Percentiles rank a stretch among this genome's conserved stretches.
These are phyloP conservation scores for Ceratoteleas bidentatus DNA, from an alignment of 1,140 invertebrate genomes.

Conservation along the genomic window DNA sequence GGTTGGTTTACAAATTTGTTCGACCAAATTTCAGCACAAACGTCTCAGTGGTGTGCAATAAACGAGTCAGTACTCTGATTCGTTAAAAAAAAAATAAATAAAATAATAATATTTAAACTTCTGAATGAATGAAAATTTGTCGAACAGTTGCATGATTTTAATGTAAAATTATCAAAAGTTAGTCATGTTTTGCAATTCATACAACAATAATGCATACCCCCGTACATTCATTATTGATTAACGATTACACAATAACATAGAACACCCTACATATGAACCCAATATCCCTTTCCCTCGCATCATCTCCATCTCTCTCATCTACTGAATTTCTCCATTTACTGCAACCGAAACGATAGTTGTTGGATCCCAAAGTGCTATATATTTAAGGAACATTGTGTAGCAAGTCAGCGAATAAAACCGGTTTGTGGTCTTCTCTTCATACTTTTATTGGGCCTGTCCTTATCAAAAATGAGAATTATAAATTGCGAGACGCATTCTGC, in stretches of 20 bases:
- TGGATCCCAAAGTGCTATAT: slow-evolving; percentile 27
- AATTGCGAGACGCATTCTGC: slow-evolving; percentile 59
- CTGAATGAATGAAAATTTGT: no score
- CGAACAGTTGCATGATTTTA: no score
- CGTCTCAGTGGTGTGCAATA: no score
- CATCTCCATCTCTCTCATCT: slow-evolving; percentile 1
- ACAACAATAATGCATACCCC: not conserved
- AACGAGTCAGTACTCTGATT: no score
- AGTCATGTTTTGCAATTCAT: not conserved
- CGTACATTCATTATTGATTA: not conserved
- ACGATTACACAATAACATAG: not conserved
- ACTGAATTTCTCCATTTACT: slow-evolving; percentile 44
- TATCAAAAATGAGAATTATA: slow-evolving; percentile 59
- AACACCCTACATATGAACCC: not conserved
- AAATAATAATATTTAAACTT: no score
- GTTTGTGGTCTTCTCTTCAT: slow-evolving; percentile 39
- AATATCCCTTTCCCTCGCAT: slow-evolving; percentile 8
- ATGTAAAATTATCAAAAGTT: no score
- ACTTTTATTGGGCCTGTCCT: slow-evolving; percentile 52
- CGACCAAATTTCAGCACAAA: no score
- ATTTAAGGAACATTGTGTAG: slow-evolving; percentile 47
- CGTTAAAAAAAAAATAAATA: no score
- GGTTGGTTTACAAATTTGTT: no score
- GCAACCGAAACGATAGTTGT: slow-evolving; percentile 39
- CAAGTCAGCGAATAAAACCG: slow-evolving; percentile 50